Conservation (phyloP, 1,140 invertebrate genomes). For the Panulirus ornatus region DNA sequence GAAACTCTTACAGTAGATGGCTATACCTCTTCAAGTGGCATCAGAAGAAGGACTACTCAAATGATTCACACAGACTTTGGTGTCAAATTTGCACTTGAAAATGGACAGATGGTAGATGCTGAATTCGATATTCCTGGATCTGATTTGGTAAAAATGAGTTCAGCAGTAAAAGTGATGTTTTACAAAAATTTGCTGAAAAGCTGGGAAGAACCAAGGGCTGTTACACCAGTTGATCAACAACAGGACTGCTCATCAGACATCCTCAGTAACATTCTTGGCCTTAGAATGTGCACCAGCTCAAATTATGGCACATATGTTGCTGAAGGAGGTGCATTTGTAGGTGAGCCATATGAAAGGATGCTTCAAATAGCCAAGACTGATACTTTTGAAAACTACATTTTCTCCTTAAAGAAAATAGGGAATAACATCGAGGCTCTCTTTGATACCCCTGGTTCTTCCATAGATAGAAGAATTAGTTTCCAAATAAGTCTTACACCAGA, state of each 20-base stretch:
- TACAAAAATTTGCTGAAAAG: constrained; percentile 17
- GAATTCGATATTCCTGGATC: constrained; percentile 32
- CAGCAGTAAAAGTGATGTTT: constrained; percentile 37
- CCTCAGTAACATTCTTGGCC: constrained; percentile 25
- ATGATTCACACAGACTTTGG: constrained; percentile 19
- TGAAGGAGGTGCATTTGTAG: background rate
- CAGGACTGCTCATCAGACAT: constrained; percentile 23
- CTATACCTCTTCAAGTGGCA: constrained; percentile 29
- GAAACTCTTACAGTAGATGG: constrained; percentile 38
- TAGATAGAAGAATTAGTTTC: constrained; percentile 29
- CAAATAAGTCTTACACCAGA: background rate
- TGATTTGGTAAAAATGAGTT: constrained; percentile 12
- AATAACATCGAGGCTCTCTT: constrained; percentile 9
- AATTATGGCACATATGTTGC: background rate
- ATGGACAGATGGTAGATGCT: constrained; percentile 33
- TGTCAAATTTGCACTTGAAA: constrained; percentile 7
- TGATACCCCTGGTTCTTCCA: constrained; percentile 60
- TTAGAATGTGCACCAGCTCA: background rate
- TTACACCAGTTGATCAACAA: background rate
- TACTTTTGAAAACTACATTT: constrained; percentile 48
- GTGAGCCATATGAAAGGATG: background rate
- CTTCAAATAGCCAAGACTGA: constrained; percentile 36
- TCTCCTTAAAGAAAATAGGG: constrained; percentile 8
- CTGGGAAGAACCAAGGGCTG: constrained; percentile 18
- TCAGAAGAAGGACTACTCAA: constrained; percentile 38